A percentile compares a stretch with the other conserved stretches of the same genome.
Conservation (phyloP, 2,797 vertebrate genomes). For the Xiphorhynchus erythropygius region DNA sequence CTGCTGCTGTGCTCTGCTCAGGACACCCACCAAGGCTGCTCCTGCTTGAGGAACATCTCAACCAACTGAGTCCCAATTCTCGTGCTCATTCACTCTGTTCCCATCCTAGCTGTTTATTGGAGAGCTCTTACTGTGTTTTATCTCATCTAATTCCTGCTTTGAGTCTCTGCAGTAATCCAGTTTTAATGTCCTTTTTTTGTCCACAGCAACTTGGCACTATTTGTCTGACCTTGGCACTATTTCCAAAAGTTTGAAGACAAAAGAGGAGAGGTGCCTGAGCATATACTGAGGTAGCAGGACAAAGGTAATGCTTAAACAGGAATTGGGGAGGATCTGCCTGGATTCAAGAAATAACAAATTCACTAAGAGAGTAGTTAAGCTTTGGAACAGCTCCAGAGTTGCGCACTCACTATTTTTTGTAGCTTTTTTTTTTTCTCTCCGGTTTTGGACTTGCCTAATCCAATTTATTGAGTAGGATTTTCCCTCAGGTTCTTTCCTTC, state of each 20-base stretch:
- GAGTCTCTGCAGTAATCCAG: neutral
- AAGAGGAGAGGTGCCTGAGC: neutral
- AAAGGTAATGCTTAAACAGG: neutral
- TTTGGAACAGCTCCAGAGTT: neutral
- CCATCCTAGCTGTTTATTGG: neutral
- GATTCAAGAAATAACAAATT: neutral
- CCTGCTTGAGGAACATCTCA: rapidly evolving
- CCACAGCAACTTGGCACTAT: neutral
- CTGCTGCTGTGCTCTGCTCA: neutral
- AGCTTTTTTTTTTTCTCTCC: neutral
- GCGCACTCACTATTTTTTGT: neutral
- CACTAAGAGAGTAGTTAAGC: neutral
- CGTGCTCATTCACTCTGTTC: neutral
- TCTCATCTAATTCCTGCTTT: neutral
- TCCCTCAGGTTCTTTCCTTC: neutral
- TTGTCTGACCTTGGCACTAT: neutral
- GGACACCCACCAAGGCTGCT: too few species aligned
- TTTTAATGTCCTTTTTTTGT: neutral
- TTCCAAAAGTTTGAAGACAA: neutral
- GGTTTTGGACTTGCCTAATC: neutral
- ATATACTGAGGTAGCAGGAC: neutral
- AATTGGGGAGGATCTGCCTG: neutral
- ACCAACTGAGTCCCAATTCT: neutral
- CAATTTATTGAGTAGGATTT: neutral
- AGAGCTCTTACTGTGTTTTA: neutral